Conservation (phyloP, 2,888 invertebrate species). For the Theretra japonica region DNA sequence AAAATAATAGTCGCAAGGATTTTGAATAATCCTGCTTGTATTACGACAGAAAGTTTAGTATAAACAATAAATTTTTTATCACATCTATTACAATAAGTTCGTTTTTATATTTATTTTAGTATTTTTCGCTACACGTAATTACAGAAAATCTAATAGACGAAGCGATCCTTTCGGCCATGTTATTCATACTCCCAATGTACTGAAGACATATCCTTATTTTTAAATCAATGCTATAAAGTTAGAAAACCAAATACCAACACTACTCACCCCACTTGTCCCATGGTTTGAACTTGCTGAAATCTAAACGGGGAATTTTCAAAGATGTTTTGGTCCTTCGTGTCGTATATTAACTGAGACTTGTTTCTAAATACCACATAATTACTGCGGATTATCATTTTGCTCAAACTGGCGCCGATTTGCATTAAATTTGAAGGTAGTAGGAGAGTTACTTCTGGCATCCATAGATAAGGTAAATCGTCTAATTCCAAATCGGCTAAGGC, state of each 20-base stretch:
- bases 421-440: slow-evolving; percentile 58
- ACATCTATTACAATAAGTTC: too few species aligned
- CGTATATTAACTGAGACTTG: slow-evolving; percentile 48
- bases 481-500: slow-evolving; percentile 54
- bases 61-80: too few species aligned
- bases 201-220: too few species aligned
- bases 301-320: slow-evolving; percentile 61
- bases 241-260: neutral
- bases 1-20: too few species aligned
- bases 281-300: slow-evolving; percentile 55
- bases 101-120: too few species aligned
- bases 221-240: too few species aligned
- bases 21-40: too few species aligned
- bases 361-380: slow-evolving; percentile 61
- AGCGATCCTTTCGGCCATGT: too few species aligned
- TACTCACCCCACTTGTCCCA: slow-evolving; percentile 65
- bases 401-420: slow-evolving; percentile 52
- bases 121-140: too few species aligned
- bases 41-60: too few species aligned
- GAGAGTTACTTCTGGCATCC: slow-evolving; percentile 52
- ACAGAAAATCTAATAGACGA: too few species aligned
- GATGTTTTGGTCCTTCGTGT: slow-evolving; percentile 41
- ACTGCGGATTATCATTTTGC: slow-evolving; percentile 59
- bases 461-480: slow-evolving; percentile 50
- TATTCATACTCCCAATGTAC: too few species aligned